A percentile compares a stretch with the other conserved stretches of the same genome.
Evolutionary conservation across 2,113 vertebrate species (phyloP).

Genomic region (Seriola rivoliana): DNA sequence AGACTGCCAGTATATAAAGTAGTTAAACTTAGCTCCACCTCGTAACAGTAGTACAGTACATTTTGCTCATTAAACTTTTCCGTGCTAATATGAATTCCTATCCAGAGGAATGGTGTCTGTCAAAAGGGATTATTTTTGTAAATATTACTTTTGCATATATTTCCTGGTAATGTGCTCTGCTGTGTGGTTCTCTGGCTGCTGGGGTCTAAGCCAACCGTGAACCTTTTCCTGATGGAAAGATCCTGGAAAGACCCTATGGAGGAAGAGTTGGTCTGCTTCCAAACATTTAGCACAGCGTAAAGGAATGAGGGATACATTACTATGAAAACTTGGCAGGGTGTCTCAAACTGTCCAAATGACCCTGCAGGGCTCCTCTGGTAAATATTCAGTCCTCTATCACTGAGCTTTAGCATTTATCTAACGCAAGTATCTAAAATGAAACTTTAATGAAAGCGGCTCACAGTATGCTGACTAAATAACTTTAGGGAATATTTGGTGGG

Average conservation of each 20-base stretch:
- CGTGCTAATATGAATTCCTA: not conserved
- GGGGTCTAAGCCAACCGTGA: not conserved
- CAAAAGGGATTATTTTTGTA: not conserved
- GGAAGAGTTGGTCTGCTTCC: slow-evolving; percentile 50
- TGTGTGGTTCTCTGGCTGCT: slow-evolving; percentile 11
- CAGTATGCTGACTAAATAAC: slow-evolving; percentile 40
- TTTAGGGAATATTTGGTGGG: slow-evolving; percentile 47
- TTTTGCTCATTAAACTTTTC: not conserved
- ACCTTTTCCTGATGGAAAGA: slow-evolving; percentile 31
- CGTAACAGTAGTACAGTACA: too few species aligned
- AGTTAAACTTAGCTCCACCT: too few species aligned
- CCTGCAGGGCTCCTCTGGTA: not conserved
- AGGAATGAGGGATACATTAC: slow-evolving; percentile 61
- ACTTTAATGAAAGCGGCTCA: slow-evolving; percentile 2
- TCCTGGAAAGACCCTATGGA: slow-evolving; percentile 36
- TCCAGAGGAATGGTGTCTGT: too few species aligned
- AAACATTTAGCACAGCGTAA: slow-evolving; percentile 50
- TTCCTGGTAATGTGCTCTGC: not conserved
- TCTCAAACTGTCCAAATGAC: slow-evolving; percentile 42
- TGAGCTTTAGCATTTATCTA: slow-evolving; percentile 15
- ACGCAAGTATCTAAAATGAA: not conserved
- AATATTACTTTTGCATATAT: not conserved
- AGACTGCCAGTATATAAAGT: too few species aligned
- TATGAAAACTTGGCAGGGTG: slow-evolving; percentile 42
- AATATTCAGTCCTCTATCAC: slow-evolving; percentile 21